Base-by-base conservation (phyloP, 1,140 invertebrate genomes). In the Bombus superbus region DNA sequence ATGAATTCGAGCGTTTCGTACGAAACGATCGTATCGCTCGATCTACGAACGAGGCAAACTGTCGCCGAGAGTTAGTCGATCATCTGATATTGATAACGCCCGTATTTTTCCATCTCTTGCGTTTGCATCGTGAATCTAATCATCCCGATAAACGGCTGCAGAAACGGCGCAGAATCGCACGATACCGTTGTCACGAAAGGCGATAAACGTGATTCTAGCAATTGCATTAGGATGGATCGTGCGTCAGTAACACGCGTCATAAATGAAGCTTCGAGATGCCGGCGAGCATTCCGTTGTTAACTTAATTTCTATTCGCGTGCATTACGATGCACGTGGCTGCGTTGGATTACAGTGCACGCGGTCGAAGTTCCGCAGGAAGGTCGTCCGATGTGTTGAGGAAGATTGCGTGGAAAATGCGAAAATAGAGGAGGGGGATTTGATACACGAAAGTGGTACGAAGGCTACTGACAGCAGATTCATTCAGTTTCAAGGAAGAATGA, bases 251-350 rank as follows among this genome's bases (percentile, higher is more conserved):
- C 76, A 6, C 35, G 72, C 35, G 72, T 78, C 73, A 68, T 72
- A 62, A 83, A 83, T 77, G 81, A 68, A 68, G 28, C 59, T 47
- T 42, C 53, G 28, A 73, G 42, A 32, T 53, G 8, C 3, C 57
- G 35, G 35, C 28, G 40, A 78, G 64, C 64, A 64, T 78, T 78
- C 57, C 75, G 40, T 25, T 62, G 28, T 62, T 62, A 38, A 57
- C 40, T 42, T 32, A 8, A 9, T 77, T 57, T 42, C 35, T n/a
- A 42, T 53, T 66, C 59, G 53, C 40, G 57, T 59, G 74, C 53
- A 44, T 38, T 53, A 53, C 25, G 38, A 13, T 15, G n/a, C 15
- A 25, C 25, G 40, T 15, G 28, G 40, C 71, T 72, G 28, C 66
- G 22, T 53, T 53, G 47, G 47, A 53, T 53, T 53, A 53, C 47